Evolutionary conservation across 2,797 vertebrate species (phyloP), one percentile per base, ranked within the genome.

Genomic region (Pseudochirops corinnae): DNA sequence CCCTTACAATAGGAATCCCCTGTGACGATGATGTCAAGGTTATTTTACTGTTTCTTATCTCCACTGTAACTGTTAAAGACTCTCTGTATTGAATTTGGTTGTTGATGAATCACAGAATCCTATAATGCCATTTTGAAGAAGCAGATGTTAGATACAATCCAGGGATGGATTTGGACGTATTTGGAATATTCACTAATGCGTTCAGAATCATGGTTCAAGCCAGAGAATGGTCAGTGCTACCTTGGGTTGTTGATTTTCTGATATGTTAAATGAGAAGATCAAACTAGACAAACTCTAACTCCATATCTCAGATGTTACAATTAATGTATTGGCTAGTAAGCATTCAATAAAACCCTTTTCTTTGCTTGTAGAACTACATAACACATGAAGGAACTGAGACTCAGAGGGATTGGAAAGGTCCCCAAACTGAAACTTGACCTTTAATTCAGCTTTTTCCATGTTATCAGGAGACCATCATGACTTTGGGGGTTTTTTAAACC

Each of bases 1-100:
- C 74, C 94, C 74, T 74, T 93, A 94, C 0, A 91, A 87, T 60
- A 92, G 91, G 50, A 93, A 93, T 39, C 24, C 28, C 33, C 94
- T 24, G 62, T 18, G 39, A 95, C 91, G 91, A 93, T n/a, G 50
- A 96, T 87, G 46, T 87, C 16, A 74, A 96, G 57, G 90, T 92
- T 52, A 87, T n/a, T 95, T 95, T 94, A 92, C n/a, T 93, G 91
- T 28, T 56, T 87, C 82, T 92, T 58, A 95, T 90, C 28, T 90
- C 58, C 55, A 90, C 10, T 24, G 26, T 58, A 21, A 93, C 93
- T 29, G 24, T 57, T 26, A n/a, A 52, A 55, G 56, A n/a, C 26
- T 52, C 16, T 91, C 12, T 31, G 29, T 58, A 5, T 16, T 93
- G 55, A 95, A 92, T 31, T 92, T 57, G 82, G 33, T 28, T 31